A percentile compares a stretch with the other conserved stretches of the same genome.
Evolutionary conservation across 2,888 invertebrate species (phyloP).

Genomic region (Andrena flavipes): DNA sequence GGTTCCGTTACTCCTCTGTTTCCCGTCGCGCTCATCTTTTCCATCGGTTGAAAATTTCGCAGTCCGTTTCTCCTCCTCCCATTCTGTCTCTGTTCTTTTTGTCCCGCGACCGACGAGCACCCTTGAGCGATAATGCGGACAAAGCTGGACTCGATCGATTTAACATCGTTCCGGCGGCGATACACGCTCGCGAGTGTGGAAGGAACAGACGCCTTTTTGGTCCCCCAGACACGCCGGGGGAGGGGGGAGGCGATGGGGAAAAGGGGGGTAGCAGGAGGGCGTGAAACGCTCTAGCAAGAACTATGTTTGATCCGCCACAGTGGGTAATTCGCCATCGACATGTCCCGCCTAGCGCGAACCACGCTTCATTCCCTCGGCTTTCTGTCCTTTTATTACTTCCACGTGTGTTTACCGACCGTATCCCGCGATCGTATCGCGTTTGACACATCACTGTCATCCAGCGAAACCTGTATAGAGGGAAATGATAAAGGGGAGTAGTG

Average conservation of each 20-base stretch:
- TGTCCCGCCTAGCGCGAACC: constrained; percentile 47
- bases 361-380: constrained; percentile 54
- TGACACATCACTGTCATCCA: constrained; percentile 6
- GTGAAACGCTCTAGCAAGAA: constrained; percentile 64
- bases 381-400: constrained; percentile 42
- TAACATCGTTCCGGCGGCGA: constrained; percentile 57
- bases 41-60: background rate
- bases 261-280: constrained; percentile 41
- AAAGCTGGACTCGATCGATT: constrained; percentile 72
- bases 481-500: background rate
- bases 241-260: background rate
- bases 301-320: constrained; percentile 66
- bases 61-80: background rate
- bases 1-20: background rate
- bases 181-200: constrained; percentile 49
- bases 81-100: constrained; percentile 8
- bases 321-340: constrained; percentile 64
- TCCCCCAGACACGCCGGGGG: constrained; percentile 44
- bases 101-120: constrained; percentile 3
- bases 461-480: background rate
- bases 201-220: constrained; percentile 61
- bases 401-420: constrained; percentile 42
- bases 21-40: background rate
- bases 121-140: constrained; percentile 56
- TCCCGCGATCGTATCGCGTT: constrained; percentile 3